phyloP scores from a whole-genome alignment of 2,888 invertebrate genomes.

The Leucania comma region DNA sequence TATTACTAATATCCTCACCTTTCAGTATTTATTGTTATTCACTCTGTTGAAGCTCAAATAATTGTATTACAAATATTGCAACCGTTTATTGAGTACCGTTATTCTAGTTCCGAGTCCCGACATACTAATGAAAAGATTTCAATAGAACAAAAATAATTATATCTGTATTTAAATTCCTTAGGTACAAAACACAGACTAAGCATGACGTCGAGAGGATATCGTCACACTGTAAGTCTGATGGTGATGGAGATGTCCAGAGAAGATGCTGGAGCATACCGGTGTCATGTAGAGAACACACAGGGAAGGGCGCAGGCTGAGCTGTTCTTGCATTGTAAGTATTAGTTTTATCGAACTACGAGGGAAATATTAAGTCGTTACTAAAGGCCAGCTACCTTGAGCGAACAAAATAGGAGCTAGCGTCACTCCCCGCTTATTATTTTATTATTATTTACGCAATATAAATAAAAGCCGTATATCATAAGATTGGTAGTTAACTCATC shows the following conservation, averaged over 20 bases:
- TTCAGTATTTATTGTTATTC: no score
- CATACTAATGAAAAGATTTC: not conserved
- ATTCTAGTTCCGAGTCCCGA: not conserved
- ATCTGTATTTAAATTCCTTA: constrained; percentile 42
- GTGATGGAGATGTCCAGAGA: constrained; percentile 89
- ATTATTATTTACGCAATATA: no score
- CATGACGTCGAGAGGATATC: constrained; percentile 86
- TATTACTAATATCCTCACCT: no score
- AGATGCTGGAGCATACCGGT: constrained; percentile 93
- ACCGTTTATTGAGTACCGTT: no score
- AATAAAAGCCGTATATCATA: no score
- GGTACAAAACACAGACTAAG: constrained; percentile 82
- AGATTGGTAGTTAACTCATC: no score
- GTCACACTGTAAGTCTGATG: constrained; percentile 91
- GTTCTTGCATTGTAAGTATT: constrained; percentile 92
- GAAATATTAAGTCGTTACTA: no score
- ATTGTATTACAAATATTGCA: not conserved
- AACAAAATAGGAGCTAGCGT: no score
- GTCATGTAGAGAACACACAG: constrained; percentile 92
- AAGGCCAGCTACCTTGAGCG: no score
- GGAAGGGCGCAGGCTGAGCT: constrained; percentile 93
- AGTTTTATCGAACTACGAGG: no score
- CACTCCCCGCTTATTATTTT: no score
- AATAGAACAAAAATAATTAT: not conserved
- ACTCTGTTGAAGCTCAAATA: not conserved